Percentiles rank a stretch among this genome's conserved stretches.
Evolutionary conservation across 2,888 invertebrate genomes (phyloP).

Genomic region (Creontiades dilutus): DNA sequence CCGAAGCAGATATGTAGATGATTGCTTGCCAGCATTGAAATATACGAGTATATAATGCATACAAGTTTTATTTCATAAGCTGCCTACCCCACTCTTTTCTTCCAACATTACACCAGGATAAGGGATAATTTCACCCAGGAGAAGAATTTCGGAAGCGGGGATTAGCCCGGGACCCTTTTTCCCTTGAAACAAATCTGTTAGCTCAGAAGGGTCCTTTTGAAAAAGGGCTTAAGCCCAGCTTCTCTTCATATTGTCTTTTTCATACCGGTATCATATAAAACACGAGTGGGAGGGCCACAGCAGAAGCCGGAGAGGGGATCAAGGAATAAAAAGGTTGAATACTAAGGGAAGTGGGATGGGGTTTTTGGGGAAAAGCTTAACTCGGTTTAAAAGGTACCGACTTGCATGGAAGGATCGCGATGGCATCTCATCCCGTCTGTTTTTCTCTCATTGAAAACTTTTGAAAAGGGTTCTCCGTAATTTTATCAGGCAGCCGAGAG

Average conservation of each 20-base stretch:
- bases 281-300: slow-evolving; percentile 9
- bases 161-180: slow-evolving; percentile 40
- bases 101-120: not conserved
- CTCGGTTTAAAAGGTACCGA: slow-evolving; percentile 58
- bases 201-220: slow-evolving; percentile 53
- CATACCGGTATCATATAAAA: slow-evolving; percentile 62
- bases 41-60: too few relatives aligned
- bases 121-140: slow-evolving; percentile 47
- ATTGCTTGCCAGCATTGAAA: too few relatives aligned
- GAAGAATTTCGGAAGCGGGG: slow-evolving; percentile 29
- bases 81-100: not conserved
- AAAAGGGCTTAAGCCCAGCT: slow-evolving; percentile 50
- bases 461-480: slow-evolving; percentile 58
- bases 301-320: not conserved
- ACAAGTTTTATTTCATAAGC: too few relatives aligned
- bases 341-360: slow-evolving; percentile 42
- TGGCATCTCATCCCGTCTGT: slow-evolving; percentile 35
- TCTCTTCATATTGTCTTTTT: slow-evolving; percentile 65
- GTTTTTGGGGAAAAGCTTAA: slow-evolving; percentile 38
- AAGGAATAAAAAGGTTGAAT: slow-evolving; percentile 50
- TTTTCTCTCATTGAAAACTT: slow-evolving; percentile 62
- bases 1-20: too few relatives aligned
- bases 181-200: slow-evolving; percentile 56
- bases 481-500: slow-evolving; percentile 39
- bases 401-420: slow-evolving; percentile 49